Base-by-base conservation (phyloP, 2,797 vertebrate species). In the Nothura maculosa region DNA sequence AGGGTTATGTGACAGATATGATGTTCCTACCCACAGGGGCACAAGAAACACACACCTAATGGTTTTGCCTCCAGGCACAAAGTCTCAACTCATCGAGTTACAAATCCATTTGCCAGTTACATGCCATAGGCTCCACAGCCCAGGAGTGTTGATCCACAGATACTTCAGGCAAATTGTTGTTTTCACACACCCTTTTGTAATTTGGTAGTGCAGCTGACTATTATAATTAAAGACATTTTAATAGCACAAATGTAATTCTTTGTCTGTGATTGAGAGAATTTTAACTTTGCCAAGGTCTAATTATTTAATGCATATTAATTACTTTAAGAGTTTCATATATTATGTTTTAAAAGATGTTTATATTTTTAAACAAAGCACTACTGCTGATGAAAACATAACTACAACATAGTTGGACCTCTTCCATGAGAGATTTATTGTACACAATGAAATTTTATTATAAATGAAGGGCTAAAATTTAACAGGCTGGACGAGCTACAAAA, bases 71-170 rank as follows among this genome's bases (percentile, higher is more conserved):
- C 89, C 12, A 79, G 85, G 90, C 73, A 97, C 96, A 93, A 95
- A 88, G 7, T 47, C 81, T 90, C 79, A 95, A 90, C 67, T 96
- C 67, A 93, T 45, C 2, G 36, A 85, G 36, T n/a, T 63, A 87
- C 68, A 96, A 95, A 96, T 73, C n/a, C 73, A 52, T 85, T 95
- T 78, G 82, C 81, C 32, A 52, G 30, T 42, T 91, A 87, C 55
- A 30, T 68, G 50, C 72, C 76, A 54, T 14, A 88, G 81, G 89
- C 34, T 64, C 82, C 6, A 24, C 13, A 57, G 87, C 15, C 67
- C 66, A 78, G 93, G 64, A 94, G 36, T 0, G 69, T 47, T 45
- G 66, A 57, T 55, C 50, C 40, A 57, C 43, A 55, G 62, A 45
- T 67, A 79, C 25, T 79, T 66, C 54, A 66, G 62, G 64, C 25